These are phyloP conservation scores for Eupithecia pulchellata DNA, from an alignment of 2,888 invertebrate species.

Conservation along the genomic window DNA sequence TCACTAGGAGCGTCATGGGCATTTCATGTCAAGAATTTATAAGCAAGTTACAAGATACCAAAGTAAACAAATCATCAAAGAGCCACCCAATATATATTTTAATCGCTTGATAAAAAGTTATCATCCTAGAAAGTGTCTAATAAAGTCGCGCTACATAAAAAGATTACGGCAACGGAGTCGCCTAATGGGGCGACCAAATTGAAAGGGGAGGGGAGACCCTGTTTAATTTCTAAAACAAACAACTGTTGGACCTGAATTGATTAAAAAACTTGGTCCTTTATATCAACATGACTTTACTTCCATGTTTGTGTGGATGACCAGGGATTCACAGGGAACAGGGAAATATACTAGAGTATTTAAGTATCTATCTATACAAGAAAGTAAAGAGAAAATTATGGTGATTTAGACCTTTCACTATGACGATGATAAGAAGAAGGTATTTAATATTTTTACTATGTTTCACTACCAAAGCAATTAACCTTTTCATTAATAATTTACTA, in stretches of 20 bases:
- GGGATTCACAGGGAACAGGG: background rate
- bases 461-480: no score
- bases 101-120: slow-evolving; percentile 22
- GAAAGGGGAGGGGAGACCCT: slow-evolving; percentile 21
- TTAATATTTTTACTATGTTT: no score
- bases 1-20: background rate
- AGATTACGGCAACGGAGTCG: slow-evolving; percentile 30
- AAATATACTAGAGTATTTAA: background rate
- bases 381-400: no score
- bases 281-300: background rate
- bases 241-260: slow-evolving; percentile 9
- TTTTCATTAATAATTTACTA: no score
- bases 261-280: slow-evolving; percentile 5
- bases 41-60: background rate
- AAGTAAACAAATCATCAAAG: slow-evolving; percentile 13
- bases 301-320: background rate
- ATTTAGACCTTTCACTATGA: no score
- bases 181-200: slow-evolving; percentile 33
- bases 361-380: no score
- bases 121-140: slow-evolving; percentile 19
- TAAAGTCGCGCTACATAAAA: slow-evolving; percentile 37
- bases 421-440: no score
- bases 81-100: slow-evolving; percentile 6
- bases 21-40: background rate
- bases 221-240: slow-evolving; percentile 18